A percentile compares a stretch with the other conserved stretches of the same genome.
Evolutionary conservation across 1,140 invertebrate species (phyloP).

Genomic region (Drosophila subobscura): DNA sequence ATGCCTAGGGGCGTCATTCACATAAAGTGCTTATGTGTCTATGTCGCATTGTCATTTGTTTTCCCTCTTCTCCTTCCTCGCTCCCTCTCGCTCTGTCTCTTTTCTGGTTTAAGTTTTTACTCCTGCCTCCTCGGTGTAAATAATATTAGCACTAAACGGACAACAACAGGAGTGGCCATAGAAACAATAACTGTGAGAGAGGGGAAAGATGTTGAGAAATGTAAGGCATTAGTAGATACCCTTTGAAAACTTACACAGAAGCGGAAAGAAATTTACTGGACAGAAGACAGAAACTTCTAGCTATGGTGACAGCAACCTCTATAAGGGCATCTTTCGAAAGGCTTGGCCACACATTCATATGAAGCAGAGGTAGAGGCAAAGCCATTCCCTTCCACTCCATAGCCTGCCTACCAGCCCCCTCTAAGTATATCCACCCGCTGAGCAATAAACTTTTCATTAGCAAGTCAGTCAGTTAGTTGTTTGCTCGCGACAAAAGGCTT

Average conservation of each 20-base stretch:
- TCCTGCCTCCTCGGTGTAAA: constrained; percentile 50
- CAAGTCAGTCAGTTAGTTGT: constrained; percentile 72
- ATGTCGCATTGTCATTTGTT: constrained; percentile 59
- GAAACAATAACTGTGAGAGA: constrained; percentile 11
- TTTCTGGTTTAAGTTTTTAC: constrained; percentile 48
- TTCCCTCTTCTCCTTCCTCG: background rate
- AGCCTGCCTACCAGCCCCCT: constrained; percentile 9
- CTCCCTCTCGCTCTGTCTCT: background rate
- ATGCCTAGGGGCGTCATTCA: constrained; percentile 74
- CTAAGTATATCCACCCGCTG: constrained; percentile 52
- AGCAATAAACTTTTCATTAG: constrained; percentile 80
- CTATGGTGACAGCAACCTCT: too few species aligned
- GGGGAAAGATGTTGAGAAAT: too few species aligned
- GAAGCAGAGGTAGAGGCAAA: constrained; percentile 22
- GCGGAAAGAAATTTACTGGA: too few species aligned
- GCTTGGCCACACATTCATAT: constrained; percentile 31
- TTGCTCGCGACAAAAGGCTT: constrained; percentile 62
- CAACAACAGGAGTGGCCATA: constrained; percentile 25
- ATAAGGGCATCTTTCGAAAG: too few species aligned
- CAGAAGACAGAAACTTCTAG: too few species aligned
- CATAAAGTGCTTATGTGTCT: constrained; percentile 77
- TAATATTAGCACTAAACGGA: constrained; percentile 76
- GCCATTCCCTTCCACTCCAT: constrained; percentile 15
- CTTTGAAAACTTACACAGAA: too few species aligned
- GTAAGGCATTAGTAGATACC: too few species aligned